Evolutionary conservation across 2,113 vertebrate species (phyloP), one percentile per base, ranked within the genome.

Genomic region (Rhinogobius similis): DNA sequence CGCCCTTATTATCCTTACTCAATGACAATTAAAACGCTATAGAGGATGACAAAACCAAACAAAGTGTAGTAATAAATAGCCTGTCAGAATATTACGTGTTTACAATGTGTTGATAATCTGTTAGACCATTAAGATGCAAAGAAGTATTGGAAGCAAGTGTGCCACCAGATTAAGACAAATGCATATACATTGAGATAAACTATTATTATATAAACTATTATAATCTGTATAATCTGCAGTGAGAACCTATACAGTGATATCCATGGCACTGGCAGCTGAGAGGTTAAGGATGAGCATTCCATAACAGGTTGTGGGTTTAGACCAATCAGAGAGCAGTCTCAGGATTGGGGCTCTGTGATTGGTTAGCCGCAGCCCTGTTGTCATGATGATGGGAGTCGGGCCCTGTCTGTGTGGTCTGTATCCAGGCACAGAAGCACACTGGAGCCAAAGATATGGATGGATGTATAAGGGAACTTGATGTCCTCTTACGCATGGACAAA

Each of bases 231-330:
- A 86, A 86, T 83, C 77, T 75, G 59, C 52, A 70, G 27, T 38
- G 70, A 48, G 73, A 48, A 65, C 46, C 70, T 32, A 20, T 32
- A 59, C 3, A 67, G 72, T 29, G 58, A 11, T 53, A 70, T 72
- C 73, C 75, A 71, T 76, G 84, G 85, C 76, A 86, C 70, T 78
- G 86, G 85, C 78, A 87, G 71, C 69, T 77, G 55, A 88, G 81
- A 80, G 83, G 86, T 87, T 90, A 90, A 89, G 87, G 82, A 90
- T 87, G 88, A 75, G 85, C 89, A 88, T 90, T 91, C 86, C 90
- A 87, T 84, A 89, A 88, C 88, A 87, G 76, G 68, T 87, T 82
- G 80, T 70, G 66, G 86, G 73, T 70, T 20, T 23, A n/a, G 48
- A 71, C 92, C 92, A 93, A 91, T 91, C 79, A 73, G 73, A 70